Percentiles rank a stretch among this genome's conserved stretches.
Conservation (phyloP, 2,113 vertebrate genomes). For the Cyphomyrus plagiostoma region DNA sequence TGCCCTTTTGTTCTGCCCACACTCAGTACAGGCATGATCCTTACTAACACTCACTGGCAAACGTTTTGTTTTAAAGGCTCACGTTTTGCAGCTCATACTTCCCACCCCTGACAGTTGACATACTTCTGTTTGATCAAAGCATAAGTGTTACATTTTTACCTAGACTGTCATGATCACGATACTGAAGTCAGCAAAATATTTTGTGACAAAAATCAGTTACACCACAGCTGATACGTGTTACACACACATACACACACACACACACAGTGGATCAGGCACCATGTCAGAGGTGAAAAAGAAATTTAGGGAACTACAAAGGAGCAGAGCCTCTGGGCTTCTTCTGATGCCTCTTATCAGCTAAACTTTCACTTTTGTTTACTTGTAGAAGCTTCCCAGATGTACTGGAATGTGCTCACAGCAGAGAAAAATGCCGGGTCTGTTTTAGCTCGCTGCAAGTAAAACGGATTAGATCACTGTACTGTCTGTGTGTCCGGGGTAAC, state of each 20-base stretch:
- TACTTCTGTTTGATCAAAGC: not conserved
- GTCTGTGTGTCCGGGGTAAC: conserved; percentile 39
- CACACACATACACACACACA: not conserved
- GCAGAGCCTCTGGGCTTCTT: conserved; percentile 44
- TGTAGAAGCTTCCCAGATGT: conserved; percentile 51
- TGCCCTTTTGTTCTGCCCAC: not conserved
- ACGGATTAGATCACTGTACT: conserved; percentile 38
- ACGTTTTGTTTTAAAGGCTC: not conserved
- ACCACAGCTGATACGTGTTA: not conserved
- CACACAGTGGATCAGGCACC: not conserved
- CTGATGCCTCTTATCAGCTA: conserved; percentile 54
- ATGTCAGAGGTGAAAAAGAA: conserved; percentile 33
- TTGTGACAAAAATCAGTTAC: not conserved
- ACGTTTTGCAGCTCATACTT: not conserved
- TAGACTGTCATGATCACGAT: not conserved
- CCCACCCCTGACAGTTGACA: not conserved
- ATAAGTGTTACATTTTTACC: not conserved
- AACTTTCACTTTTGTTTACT: conserved; percentile 59
- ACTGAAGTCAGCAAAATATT: conserved; percentile 1
- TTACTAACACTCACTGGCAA: not conserved
- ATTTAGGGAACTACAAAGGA: conserved; percentile 42
- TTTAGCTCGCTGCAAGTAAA: conserved; percentile 48
- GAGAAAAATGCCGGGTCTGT: conserved; percentile 33
- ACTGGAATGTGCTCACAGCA: conserved; percentile 52
- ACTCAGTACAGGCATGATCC: not conserved